Evolutionary conservation across 2,888 invertebrate genomes (phyloP), one percentile per base, ranked within the genome.

Genomic region (Patella depressa): DNA sequence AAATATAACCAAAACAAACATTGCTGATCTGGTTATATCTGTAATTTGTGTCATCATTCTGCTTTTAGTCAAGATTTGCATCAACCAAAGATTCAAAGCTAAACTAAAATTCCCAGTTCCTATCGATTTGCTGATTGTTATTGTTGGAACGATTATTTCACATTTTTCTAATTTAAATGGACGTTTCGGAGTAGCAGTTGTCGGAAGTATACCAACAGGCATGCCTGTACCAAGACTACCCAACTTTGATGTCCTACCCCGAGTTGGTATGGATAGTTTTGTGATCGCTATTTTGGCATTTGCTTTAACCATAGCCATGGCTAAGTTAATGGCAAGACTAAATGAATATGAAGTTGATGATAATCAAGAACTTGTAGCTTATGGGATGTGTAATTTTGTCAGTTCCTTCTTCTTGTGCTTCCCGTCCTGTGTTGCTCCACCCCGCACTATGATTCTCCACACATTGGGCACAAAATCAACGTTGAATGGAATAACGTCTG

Each of bases 1-100:
- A 78, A 91, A 93, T 82, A 90, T 95, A 80, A 85, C 92, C 2
- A 85, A 93, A 19, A 91, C 94, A 12, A 96, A 96, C 90, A 89
- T 93, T 83, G 93, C 94, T 0, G 95, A 96, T 0, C 90, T 95
- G 34, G 90, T 93, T 34, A 93, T 96, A 71, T 95, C 96, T 0
- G 82, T 93, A 19, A 92, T 95, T 69, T 93, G 95, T 2, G 94
- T 96, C 72, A 84, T 93, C 34, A 86, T 94, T 74, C 93, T 96
- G 57, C 92, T 94, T 0, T 84, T 95, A 34, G 90, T 90, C 24
- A 88, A 88, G 75, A 74, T 82, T 19, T 81, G 80, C 74, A 78
- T 89, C 54, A 89, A 89, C 78, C 85, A 87, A 79, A 74, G 85
- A 15, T 89, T 81, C 78, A 82, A 81, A 57, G 65, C 80, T 9